Percentiles rank a stretch among this genome's conserved stretches.
Evolutionary conservation across 2,888 invertebrate species (phyloP).

Genomic region (Andrena bicolor): DNA sequence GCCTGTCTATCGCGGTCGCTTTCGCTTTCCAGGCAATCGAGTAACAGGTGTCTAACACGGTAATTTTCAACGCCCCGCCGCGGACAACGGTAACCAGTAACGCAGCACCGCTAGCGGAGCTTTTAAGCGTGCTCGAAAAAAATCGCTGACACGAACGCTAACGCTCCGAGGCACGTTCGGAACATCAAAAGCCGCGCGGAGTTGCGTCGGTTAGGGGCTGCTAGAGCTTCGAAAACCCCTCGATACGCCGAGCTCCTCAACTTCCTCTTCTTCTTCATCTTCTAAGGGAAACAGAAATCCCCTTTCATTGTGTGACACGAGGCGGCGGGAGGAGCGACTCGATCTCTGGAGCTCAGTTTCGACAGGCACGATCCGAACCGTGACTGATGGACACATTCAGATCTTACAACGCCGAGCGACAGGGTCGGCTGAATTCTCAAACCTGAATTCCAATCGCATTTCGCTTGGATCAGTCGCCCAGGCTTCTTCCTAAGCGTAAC

Average conservation of each 20-base stretch:
- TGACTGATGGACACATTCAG: too few species aligned
- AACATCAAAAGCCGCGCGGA: constrained; percentile 25
- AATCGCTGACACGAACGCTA: constrained; percentile 32
- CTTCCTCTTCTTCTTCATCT: constrained; percentile 3
- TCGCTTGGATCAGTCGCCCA: too few species aligned
- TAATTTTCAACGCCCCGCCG: constrained; percentile 34
- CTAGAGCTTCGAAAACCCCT: constrained; percentile 24
- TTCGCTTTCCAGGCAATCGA: constrained; percentile 22
- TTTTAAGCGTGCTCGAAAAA: constrained; percentile 4
- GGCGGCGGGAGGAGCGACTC: not conserved
- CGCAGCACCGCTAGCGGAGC: not conserved
- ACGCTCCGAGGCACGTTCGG: constrained; percentile 17
- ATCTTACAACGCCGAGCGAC: too few species aligned
- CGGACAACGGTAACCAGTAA: not conserved
- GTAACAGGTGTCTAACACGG: constrained; percentile 28
- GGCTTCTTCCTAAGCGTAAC: too few species aligned
- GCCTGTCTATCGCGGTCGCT: constrained; percentile 2
- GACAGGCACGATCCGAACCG: not conserved
- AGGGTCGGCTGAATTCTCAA: too few species aligned
- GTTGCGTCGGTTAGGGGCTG: constrained; percentile 22
- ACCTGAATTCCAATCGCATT: too few species aligned
- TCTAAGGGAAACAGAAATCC: constrained; percentile 23
- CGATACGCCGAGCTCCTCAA: not conserved
- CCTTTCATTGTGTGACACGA: constrained; percentile 27
- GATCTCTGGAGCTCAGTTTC: constrained; percentile 5